Conservation (phyloP, 1,140 invertebrate genomes). For the Tetramorium alpestre region DNA sequence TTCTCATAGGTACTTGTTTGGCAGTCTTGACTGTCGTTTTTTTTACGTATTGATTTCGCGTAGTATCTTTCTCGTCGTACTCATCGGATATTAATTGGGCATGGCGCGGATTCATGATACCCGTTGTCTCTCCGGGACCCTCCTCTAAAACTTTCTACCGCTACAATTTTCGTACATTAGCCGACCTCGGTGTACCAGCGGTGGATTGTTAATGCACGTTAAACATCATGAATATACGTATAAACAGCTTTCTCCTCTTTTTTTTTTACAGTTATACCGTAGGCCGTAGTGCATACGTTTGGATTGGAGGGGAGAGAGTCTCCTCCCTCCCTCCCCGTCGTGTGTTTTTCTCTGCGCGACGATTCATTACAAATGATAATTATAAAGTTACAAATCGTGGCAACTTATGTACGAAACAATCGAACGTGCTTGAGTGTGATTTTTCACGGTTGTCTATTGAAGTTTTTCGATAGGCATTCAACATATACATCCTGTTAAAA, state of each 20-base stretch:
- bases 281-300: slow-evolving; percentile 61
- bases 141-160: slow-evolving; percentile 1
- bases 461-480: slow-evolving; percentile 17
- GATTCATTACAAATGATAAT: slow-evolving; percentile 29
- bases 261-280: slow-evolving; percentile 52
- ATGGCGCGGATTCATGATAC: slow-evolving; percentile 57
- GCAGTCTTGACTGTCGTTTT: slow-evolving; percentile 52
- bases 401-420: slow-evolving; percentile 26
- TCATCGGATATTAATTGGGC: slow-evolving; percentile 44
- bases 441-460: slow-evolving; percentile 24
- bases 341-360: neutral
- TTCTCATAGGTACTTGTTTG: slow-evolving; percentile 42
- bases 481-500: slow-evolving; percentile 35
- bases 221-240: slow-evolving; percentile 66
- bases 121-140: slow-evolving; percentile 18
- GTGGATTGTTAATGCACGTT: slow-evolving; percentile 49
- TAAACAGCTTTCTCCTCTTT: slow-evolving; percentile 54
- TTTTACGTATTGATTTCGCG: slow-evolving; percentile 28
- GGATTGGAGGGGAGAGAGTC: neutral
- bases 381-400: slow-evolving; percentile 20
- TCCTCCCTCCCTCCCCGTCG: neutral
- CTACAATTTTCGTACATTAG: neutral
- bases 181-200: neutral
- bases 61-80: slow-evolving; percentile 8
- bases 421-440: slow-evolving; percentile 33